phyloP scores from a whole-genome alignment of 2,888 invertebrate genomes.

The Acronicta leporina region DNA sequence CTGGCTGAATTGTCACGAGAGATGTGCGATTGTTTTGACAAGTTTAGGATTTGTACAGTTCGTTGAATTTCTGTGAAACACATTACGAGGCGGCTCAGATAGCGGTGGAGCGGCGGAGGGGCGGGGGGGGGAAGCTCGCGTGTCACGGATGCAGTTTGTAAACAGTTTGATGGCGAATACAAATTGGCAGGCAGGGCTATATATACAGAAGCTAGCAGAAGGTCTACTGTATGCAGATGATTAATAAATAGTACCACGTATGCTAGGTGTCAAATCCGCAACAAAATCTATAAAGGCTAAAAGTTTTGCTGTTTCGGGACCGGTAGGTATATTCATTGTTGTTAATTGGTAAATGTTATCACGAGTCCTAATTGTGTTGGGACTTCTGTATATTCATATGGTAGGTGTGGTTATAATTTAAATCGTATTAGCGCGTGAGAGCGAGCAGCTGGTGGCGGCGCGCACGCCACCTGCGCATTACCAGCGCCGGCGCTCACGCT shows the following conservation, averaged over 20 bases:
- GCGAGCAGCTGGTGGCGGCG: constrained; percentile 31
- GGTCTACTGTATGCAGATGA: not conserved
- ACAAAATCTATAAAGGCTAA: not conserved
- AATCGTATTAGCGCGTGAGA: constrained; percentile 49
- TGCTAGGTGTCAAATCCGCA: too few relatives aligned
- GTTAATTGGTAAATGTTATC: not conserved
- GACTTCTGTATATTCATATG: constrained; percentile 14
- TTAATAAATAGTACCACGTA: too few relatives aligned
- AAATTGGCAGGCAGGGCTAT: constrained; percentile 6
- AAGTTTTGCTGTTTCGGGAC: too few relatives aligned
- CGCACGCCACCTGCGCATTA: constrained; percentile 42
- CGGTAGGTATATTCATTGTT: not conserved
- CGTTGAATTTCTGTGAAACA: constrained; percentile 9
- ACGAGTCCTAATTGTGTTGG: not conserved
- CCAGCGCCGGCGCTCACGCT: constrained; percentile 17
- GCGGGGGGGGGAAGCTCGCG: not conserved
- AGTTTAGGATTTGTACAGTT: constrained; percentile 29
- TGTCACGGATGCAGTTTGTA: constrained; percentile 14
- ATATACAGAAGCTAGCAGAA: not conserved
- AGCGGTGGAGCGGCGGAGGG: too few relatives aligned
- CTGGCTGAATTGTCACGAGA: constrained; percentile 5
- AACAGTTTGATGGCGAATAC: constrained; percentile 13
- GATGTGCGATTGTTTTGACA: constrained; percentile 32
- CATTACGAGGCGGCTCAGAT: not conserved
- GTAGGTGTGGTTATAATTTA: constrained; percentile 29